Conservation (phyloP, 2,113 vertebrate species). For the Phyllostomus discolor region DNA sequence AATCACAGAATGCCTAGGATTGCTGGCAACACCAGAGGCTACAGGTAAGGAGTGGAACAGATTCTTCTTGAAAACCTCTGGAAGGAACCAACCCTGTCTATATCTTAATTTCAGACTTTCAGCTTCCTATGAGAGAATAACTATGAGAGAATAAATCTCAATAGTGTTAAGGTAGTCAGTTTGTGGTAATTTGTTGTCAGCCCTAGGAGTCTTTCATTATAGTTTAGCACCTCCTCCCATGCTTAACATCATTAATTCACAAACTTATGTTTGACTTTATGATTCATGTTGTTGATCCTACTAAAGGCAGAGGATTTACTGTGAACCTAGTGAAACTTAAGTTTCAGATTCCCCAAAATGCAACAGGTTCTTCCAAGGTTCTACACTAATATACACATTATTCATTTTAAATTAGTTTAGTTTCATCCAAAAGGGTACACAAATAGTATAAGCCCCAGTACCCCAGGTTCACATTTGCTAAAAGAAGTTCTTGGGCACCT, state of each 20-base stretch:
- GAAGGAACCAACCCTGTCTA: neutral
- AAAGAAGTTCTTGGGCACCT: neutral
- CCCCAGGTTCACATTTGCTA: neutral
- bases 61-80: neutral
- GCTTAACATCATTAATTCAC: neutral
- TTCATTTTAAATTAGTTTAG: neutral
- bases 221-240: neutral
- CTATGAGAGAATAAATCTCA: neutral
- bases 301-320: neutral
- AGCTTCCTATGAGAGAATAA: neutral
- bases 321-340: neutral
- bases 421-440: neutral
- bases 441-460: neutral
- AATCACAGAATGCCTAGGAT: neutral
- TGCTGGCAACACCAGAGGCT: neutral
- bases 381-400: neutral
- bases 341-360: neutral
- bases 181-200: neutral
- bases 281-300: neutral
- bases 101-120: neutral
- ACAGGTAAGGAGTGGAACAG: neutral
- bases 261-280: neutral
- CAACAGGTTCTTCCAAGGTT: neutral
- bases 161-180: neutral
- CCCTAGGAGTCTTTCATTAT: neutral